Conservation (phyloP, 2,888 invertebrate species). For the Theodoxus fluviatilis region DNA sequence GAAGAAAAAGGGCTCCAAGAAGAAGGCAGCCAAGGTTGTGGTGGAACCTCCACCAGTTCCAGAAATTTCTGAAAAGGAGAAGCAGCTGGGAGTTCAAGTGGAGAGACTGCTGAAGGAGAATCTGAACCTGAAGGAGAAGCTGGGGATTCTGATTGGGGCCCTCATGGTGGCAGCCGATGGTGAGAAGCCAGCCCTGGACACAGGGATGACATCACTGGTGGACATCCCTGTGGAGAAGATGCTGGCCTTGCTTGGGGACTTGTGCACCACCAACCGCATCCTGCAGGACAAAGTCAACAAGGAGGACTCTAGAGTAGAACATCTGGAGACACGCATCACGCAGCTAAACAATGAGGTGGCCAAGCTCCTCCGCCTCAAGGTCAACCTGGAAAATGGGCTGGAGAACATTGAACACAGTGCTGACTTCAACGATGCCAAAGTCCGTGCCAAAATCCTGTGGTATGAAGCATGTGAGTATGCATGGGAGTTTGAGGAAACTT, state of each 20-base stretch:
- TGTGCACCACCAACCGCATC: not conserved
- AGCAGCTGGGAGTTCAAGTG: no score
- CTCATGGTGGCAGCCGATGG: no score
- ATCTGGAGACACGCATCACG: constrained; percentile 61
- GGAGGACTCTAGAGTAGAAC: constrained; percentile 54
- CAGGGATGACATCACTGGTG: no score
- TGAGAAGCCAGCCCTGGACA: no score
- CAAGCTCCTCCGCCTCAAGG: constrained; percentile 49
- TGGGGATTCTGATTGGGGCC: no score
- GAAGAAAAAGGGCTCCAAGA: no score
- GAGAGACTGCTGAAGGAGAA: no score
- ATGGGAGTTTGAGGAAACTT: not conserved
- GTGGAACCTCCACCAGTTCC: no score
- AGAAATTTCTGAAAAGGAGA: no score
- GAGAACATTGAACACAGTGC: constrained; percentile 44
- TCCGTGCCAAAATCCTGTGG: constrained; percentile 27
- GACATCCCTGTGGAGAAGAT: constrained; percentile 9
- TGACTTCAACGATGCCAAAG: constrained; percentile 32
- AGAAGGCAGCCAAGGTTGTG: no score
- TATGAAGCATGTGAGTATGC: constrained; percentile 29
- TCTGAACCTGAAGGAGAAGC: no score
- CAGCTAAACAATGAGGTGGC: constrained; percentile 55
- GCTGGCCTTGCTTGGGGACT: not conserved
- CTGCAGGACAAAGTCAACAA: constrained; percentile 27
- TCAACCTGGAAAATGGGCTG: constrained; percentile 55